These are phyloP conservation scores for Otolemur garnettii DNA, from an alignment of 2,113 vertebrate genomes.

Conservation along the genomic window DNA sequence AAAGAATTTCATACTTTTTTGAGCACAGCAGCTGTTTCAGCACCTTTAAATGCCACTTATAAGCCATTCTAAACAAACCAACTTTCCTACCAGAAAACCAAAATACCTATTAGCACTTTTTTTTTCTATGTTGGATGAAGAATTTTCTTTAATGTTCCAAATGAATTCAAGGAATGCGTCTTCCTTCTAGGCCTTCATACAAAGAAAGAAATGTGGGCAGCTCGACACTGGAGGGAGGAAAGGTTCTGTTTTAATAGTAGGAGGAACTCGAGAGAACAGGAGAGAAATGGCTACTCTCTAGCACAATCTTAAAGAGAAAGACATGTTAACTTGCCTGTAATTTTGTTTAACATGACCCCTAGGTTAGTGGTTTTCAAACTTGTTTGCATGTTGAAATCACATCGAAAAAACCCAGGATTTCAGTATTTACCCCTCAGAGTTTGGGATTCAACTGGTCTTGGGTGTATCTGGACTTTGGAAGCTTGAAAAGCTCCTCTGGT, in stretches of 20 bases:
- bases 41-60: conserved; percentile 75
- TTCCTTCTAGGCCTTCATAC: conserved; percentile 24
- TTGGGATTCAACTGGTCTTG: background rate
- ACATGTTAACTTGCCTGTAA: background rate
- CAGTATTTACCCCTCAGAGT: background rate
- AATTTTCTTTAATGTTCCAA: conserved; percentile 46
- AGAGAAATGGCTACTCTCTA: background rate
- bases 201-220: conserved; percentile 24
- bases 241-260: background rate
- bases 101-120: conserved; percentile 68
- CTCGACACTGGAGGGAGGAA: background rate
- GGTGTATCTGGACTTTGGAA: background rate
- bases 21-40: conserved; percentile 73
- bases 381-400: background rate
- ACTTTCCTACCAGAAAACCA: conserved; percentile 43
- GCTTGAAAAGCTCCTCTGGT: background rate
- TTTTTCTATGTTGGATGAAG: background rate
- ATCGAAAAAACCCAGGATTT: background rate
- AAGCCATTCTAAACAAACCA: conserved; percentile 76
- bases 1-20: conserved; percentile 78
- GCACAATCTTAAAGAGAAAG: background rate
- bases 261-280: background rate
- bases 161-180: conserved; percentile 64
- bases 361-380: background rate
- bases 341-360: background rate